phyloP scores from a whole-genome alignment of 2,888 invertebrate genomes.

The Cephus nigrinus region DNA sequence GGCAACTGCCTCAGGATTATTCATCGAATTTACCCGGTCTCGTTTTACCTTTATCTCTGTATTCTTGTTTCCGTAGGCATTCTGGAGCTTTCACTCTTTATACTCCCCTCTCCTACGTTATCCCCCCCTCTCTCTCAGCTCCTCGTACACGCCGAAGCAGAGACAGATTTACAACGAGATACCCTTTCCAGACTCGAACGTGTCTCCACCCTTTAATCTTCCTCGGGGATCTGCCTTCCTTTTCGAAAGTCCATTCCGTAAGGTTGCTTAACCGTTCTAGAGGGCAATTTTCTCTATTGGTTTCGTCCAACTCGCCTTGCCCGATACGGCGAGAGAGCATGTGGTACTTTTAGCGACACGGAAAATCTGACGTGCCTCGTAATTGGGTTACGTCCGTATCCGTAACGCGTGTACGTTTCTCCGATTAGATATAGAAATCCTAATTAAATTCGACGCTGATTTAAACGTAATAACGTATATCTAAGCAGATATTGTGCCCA shows the following conservation, averaged over 20 bases:
- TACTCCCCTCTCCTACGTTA: neutral
- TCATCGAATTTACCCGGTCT: constrained; percentile 3
- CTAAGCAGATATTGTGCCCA: no score
- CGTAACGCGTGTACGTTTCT: neutral
- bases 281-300: neutral
- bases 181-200: neutral
- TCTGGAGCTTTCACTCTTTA: neutral
- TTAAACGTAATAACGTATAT: neutral
- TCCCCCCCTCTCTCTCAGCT: neutral
- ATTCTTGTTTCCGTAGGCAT: neutral
- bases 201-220: neutral
- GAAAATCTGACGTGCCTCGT: neutral
- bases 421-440: neutral
- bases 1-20: constrained; percentile 4
- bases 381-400: neutral
- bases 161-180: neutral
- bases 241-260: neutral
- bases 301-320: neutral
- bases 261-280: neutral
- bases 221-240: neutral
- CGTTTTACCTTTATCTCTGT: neutral
- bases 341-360: neutral
- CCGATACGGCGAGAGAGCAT: neutral
- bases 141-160: neutral
- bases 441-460: neutral